Base-by-base conservation (phyloP, 2,888 invertebrate genomes). In the Drosophila infuscata region DNA sequence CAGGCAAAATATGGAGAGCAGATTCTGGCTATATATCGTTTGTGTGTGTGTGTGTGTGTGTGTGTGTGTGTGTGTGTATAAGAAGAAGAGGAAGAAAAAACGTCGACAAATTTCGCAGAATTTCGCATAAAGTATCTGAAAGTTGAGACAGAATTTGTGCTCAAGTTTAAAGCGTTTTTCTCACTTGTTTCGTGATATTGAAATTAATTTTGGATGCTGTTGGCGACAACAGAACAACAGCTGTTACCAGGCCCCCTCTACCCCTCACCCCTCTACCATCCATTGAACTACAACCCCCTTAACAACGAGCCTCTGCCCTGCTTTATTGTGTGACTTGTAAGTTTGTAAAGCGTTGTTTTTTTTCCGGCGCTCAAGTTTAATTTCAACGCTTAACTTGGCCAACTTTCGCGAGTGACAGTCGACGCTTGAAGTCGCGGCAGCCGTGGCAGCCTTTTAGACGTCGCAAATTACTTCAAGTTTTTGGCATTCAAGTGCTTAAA, bases 401-500 rank as follows among this genome's bases (percentile, higher is more conserved):
- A 85, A 79, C 61, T 81, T 81, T 66, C 75, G 72, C 72, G 53
- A 78, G 69, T 74, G 80, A 59, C 82, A 72, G 68, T 70, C 49
- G 61, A 63, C 62, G 62, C 57, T 43, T 57, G 6, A 57, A 71
- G 66, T 60, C 70, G 60, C 70, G 61, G 48, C 48, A 52, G 41
- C 65, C 38, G 29, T 38, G 73, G 77, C 25, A 25, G 46, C 88
- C 82, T 83, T 88, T 89, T 83, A 69, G 77, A 74, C 81, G 70
- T 43, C 63, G 74, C 85, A 87, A 84, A 89, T 89, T 89, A 70
- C 74, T 79, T 70, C 74, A 81, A 88, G 71, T 74, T 79, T 88
- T 81, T 84, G 82, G 75, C 78, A 84, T 88, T 89, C 79, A 89
- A 89, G 88, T 82, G 88, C 85, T 88, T 89, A 85, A 89, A 85